phyloP scores from a whole-genome alignment of 1,140 invertebrate genomes.

The Drosophila setifemur region DNA sequence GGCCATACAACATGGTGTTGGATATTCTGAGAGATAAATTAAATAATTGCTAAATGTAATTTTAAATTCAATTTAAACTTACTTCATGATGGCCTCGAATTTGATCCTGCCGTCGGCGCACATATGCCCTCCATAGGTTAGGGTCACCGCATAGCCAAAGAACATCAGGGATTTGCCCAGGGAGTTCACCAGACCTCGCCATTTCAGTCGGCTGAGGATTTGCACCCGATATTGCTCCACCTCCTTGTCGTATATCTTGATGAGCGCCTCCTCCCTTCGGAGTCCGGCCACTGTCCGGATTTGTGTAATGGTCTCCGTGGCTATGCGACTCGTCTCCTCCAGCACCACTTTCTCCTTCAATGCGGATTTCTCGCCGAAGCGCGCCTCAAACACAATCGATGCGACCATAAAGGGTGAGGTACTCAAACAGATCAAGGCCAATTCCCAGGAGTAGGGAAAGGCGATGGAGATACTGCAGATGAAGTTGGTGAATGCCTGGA shows the following conservation, averaged over 20 bases:
- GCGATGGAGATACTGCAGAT: constrained; percentile 88
- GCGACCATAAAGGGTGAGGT: constrained; percentile 91
- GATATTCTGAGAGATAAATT: constrained; percentile 85
- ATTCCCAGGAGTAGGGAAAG: constrained; percentile 90
- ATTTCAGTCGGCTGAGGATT: constrained; percentile 86
- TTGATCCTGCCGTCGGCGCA: constrained; percentile 83
- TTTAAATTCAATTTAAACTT: background rate
- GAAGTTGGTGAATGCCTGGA: constrained; percentile 91
- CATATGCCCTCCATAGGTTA: constrained; percentile 92
- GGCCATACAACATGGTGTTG: constrained; percentile 92
- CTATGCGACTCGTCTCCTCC: constrained; percentile 87
- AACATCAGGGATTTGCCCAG: constrained; percentile 91
- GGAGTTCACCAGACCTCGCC: constrained; percentile 90
- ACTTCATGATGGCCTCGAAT: constrained; percentile 90
- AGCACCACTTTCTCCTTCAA: constrained; percentile 86
- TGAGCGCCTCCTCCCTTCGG: constrained; percentile 82
- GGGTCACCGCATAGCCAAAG: constrained; percentile 91
- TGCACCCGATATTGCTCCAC: constrained; percentile 84
- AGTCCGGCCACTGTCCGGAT: constrained; percentile 90
- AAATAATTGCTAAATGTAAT: background rate
- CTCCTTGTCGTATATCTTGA: constrained; percentile 84
- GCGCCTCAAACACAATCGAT: constrained; percentile 89
- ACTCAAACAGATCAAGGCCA: constrained; percentile 89
- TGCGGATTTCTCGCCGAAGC: constrained; percentile 85
- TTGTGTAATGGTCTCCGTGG: constrained; percentile 90